These are phyloP conservation scores for Alitta virens DNA, from an alignment of 2,888 invertebrate genomes.

Conservation along the genomic window DNA sequence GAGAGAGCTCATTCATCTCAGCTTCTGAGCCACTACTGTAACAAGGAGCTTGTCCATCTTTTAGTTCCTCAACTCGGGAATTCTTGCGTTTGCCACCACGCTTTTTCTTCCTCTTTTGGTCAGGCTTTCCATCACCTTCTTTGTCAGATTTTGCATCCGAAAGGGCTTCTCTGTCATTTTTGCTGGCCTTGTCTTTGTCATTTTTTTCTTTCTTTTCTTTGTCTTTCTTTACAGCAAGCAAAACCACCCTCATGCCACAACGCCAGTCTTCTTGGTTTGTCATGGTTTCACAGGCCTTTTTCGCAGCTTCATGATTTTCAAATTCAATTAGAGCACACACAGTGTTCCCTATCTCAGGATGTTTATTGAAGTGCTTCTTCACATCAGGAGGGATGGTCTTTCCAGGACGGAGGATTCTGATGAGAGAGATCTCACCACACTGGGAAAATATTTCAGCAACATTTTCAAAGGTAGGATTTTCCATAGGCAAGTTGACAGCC, in stretches of 20 bases:
- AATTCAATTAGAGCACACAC: constrained; percentile 88
- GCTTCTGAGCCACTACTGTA: constrained; percentile 53
- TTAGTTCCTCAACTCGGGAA: constrained; percentile 40
- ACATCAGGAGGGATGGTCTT: constrained; percentile 89
- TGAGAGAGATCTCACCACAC: constrained; percentile 86
- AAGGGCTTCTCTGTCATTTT: neutral
- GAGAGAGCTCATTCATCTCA: constrained; percentile 25
- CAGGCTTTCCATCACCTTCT: constrained; percentile 36
- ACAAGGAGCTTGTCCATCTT: constrained; percentile 41
- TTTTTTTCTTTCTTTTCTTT: constrained; percentile 34
- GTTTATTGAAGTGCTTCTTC: constrained; percentile 84
- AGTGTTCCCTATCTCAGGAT: constrained; percentile 80
- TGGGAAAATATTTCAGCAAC: constrained; percentile 86
- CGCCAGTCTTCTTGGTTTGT: constrained; percentile 51
- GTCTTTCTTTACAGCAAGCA: constrained; percentile 38
- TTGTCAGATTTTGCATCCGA: constrained; percentile 20
- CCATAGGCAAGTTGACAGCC: constrained; percentile 79
- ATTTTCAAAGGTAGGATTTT: constrained; percentile 81
- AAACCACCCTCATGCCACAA: constrained; percentile 52
- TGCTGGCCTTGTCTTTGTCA: constrained; percentile 31
- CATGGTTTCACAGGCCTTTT: constrained; percentile 69
- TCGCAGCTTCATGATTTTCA: constrained; percentile 80
- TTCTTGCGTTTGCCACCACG: constrained; percentile 29
- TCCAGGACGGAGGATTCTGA: constrained; percentile 83
- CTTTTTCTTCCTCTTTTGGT: constrained; percentile 36